Base-by-base conservation (phyloP, 2,888 invertebrate species). In the Drosophila longiperda region DNA sequence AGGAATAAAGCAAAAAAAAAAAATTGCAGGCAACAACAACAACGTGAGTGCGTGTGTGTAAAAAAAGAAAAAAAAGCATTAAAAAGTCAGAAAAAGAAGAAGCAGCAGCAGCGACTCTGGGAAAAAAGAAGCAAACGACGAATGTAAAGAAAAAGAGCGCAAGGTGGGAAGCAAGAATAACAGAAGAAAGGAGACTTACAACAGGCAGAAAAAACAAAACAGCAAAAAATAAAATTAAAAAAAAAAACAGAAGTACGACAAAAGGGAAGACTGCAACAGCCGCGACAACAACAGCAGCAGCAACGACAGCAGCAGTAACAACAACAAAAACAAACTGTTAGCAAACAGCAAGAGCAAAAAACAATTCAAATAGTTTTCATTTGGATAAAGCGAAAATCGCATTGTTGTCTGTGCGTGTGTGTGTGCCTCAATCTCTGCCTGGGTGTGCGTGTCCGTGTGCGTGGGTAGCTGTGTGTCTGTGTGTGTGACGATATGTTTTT, bases 1-100 rank as follows among this genome's bases (percentile, higher is more conserved):
- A 73, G 66, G 66, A 84, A 78, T 82, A 84, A 78, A 59, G 79
- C 79, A 71, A 80, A 82, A 73, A 83, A 55, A n/a, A 64, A 55
- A 64, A 62, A 45, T 77, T 83, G 74, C 81, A 62, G 64, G 80
- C 85, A 82, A 87, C 67, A 57, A 82, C 54, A 55, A n/a, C 83
- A 80, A 83, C 87, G 83, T 88, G 89, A 73, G 83, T 75, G 77
- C 63, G 70, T 62, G 58, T 74, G 74, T 70, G 74, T 58, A 40
- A 61, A 69, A 60, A 72, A 62, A 60, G 60, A 52, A 66, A 70
- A 60, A 76, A 64, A 57, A 71, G 67, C 73, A 73, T 79, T 77
- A 66, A 80, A 77, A 80, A 69, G 60, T 40, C 64, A 73, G 72
- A 66, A 67, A 48, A 67, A 73, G 48, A 70, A 68, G 61, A 60